Evolutionary conservation across 2,797 vertebrate genomes (phyloP).

Genomic region (Spea hammondii): DNA sequence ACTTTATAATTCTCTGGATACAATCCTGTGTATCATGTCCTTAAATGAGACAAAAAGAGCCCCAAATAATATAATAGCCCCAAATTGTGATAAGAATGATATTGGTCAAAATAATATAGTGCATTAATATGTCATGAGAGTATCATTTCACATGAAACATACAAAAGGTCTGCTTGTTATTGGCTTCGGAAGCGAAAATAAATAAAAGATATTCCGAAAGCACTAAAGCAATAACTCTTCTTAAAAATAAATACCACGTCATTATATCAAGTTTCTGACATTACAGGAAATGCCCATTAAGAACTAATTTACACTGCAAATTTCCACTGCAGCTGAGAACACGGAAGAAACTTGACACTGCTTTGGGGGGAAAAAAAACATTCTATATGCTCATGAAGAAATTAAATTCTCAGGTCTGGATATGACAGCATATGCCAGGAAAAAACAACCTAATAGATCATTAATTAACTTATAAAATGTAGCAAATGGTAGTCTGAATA

Average conservation of each 20-base stretch:
- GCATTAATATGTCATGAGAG: slow-evolving; percentile 22
- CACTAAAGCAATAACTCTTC: neutral
- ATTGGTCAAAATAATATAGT: slow-evolving; percentile 32
- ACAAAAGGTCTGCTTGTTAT: slow-evolving; percentile 30
- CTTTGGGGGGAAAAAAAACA: slow-evolving; percentile 26
- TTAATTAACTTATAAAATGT: slow-evolving; percentile 41
- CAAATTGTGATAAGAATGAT: slow-evolving; percentile 40
- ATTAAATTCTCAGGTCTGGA: slow-evolving; percentile 41
- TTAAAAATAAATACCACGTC: slow-evolving; percentile 46
- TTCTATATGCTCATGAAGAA: slow-evolving; percentile 46
- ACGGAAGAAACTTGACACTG: slow-evolving; percentile 26
- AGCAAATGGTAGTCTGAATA: slow-evolving; percentile 47
- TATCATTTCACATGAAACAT: slow-evolving; percentile 10
- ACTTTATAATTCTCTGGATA: slow-evolving; percentile 8
- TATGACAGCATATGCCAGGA: slow-evolving; percentile 50
- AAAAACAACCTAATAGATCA: slow-evolving; percentile 53
- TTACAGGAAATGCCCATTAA: slow-evolving; percentile 45
- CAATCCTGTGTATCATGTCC: neutral
- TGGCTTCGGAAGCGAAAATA: neutral
- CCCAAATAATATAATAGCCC: slow-evolving; percentile 4
- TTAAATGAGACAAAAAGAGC: slow-evolving; percentile 8
- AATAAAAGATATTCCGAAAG: slow-evolving; percentile 21
- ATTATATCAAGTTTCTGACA: slow-evolving; percentile 48
- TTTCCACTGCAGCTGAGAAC: slow-evolving; percentile 29
- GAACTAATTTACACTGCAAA: slow-evolving; percentile 46